Evolutionary conservation across 2,113 vertebrate species (phyloP).

Genomic region (Malaclemys terrapin): DNA sequence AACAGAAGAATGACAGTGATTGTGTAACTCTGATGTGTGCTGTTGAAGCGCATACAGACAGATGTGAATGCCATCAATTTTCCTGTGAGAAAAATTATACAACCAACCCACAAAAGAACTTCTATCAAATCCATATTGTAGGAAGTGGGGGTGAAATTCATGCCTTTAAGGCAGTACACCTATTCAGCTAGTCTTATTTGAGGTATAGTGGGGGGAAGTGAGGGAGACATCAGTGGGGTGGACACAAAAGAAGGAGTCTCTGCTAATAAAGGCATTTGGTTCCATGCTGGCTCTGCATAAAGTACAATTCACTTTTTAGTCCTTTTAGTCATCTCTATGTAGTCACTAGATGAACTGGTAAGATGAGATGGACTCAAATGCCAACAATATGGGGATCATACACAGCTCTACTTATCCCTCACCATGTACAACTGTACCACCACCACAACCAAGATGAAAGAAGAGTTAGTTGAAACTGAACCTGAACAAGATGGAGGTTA

Average conservation of each 20-base stretch:
- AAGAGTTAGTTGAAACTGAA: neutral
- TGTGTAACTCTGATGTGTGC: neutral
- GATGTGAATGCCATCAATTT: neutral
- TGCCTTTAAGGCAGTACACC: neutral
- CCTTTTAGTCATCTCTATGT: neutral
- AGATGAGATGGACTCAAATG: neutral
- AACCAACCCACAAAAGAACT: neutral
- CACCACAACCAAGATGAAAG: neutral
- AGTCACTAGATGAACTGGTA: neutral
- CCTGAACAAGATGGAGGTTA: neutral
- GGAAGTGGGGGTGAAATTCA: neutral
- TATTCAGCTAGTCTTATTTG: neutral
- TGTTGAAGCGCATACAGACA: neutral
- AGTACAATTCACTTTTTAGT: neutral
- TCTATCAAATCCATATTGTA: neutral
- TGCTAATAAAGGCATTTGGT: neutral
- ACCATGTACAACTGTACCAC: neutral
- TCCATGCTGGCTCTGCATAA: neutral
- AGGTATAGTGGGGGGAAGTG: neutral
- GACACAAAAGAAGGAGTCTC: neutral
- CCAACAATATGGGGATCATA: neutral
- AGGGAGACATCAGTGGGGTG: neutral
- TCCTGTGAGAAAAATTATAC: neutral
- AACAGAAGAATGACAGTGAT: constrained; percentile 6
- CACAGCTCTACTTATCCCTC: neutral